phyloP scores from a whole-genome alignment of 2,888 invertebrate species.

The Drosophila prostipennis region DNA sequence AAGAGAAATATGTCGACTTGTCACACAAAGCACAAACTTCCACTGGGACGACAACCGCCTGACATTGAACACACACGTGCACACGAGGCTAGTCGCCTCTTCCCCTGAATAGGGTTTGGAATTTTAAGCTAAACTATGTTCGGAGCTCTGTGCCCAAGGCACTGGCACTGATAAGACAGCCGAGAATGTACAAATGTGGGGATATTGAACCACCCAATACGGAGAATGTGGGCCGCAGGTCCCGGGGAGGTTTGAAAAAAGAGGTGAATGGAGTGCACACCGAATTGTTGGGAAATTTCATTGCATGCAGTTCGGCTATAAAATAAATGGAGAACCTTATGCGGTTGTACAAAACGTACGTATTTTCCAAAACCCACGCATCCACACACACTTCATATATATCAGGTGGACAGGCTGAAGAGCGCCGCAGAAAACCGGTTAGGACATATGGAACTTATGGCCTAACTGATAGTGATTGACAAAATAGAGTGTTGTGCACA shows the following conservation, averaged over 20 bases:
- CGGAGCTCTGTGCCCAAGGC: conserved; percentile 24
- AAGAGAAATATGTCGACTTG: conserved; percentile 64
- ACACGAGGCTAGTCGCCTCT: background rate
- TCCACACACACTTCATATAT: conserved; percentile 22
- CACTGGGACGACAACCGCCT: conserved; percentile 53
- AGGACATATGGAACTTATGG: conserved; percentile 27
- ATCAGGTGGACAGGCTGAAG: conserved; percentile 28
- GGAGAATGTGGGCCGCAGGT: conserved; percentile 17
- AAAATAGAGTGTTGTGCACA: conserved; percentile 24
- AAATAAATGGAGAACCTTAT: conserved; percentile 73
- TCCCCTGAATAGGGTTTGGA: conserved; percentile 35
- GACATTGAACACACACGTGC: conserved; percentile 35
- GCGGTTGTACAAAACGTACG: conserved; percentile 48
- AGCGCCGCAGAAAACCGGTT: conserved; percentile 20
- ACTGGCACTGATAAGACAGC: conserved; percentile 43
- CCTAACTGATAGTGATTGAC: conserved; percentile 44
- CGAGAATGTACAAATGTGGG: conserved; percentile 35
- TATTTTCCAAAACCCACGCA: conserved; percentile 54
- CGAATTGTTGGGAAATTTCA: conserved; percentile 58
- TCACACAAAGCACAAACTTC: conserved; percentile 67
- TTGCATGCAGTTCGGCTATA: conserved; percentile 74
- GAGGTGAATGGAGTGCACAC: background rate
- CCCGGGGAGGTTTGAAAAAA: background rate
- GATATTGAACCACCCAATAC: conserved; percentile 22
- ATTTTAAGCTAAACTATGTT: conserved; percentile 46